These are phyloP conservation scores for Noctua fimbriata DNA, from an alignment of 2,888 invertebrate species.

Conservation along the genomic window DNA sequence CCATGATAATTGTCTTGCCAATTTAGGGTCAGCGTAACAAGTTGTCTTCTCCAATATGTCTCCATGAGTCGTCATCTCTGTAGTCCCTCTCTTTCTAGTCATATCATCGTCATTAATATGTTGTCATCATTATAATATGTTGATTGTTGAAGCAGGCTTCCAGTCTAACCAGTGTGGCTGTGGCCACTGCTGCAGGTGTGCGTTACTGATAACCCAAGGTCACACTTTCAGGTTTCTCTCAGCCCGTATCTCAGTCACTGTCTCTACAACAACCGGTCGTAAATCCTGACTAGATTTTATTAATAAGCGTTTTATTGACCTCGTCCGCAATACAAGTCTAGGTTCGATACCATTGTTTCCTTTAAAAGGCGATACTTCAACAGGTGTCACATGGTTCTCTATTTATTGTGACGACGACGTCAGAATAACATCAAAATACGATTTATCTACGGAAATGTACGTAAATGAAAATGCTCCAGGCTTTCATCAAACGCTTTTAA, in stretches of 20 bases:
- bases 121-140: not conserved
- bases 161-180: not conserved
- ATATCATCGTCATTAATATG: not conserved
- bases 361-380: slow-evolving; percentile 44
- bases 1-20: not conserved
- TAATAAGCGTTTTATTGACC: slow-evolving; percentile 29
- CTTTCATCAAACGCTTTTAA: slow-evolving; percentile 51
- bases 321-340: slow-evolving; percentile 27
- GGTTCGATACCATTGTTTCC: slow-evolving; percentile 38
- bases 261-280: slow-evolving; percentile 13
- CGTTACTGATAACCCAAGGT: not conserved
- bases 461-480: slow-evolving; percentile 17
- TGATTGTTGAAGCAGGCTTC: too few relatives aligned
- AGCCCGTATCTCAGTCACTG: not conserved
- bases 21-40: not conserved
- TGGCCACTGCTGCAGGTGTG: not conserved
- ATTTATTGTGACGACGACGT: not conserved
- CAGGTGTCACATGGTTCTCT: slow-evolving; percentile 2
- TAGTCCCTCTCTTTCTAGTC: not conserved
- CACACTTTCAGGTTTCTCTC: slow-evolving; percentile 8
- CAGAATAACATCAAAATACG: not conserved
- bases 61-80: too few relatives aligned
- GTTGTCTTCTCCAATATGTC: not conserved
- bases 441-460: slow-evolving; percentile 21
- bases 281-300: slow-evolving; percentile 19